Conservation (phyloP, 2,113 vertebrate species). For the Gnathonemus longibarbis region DNA sequence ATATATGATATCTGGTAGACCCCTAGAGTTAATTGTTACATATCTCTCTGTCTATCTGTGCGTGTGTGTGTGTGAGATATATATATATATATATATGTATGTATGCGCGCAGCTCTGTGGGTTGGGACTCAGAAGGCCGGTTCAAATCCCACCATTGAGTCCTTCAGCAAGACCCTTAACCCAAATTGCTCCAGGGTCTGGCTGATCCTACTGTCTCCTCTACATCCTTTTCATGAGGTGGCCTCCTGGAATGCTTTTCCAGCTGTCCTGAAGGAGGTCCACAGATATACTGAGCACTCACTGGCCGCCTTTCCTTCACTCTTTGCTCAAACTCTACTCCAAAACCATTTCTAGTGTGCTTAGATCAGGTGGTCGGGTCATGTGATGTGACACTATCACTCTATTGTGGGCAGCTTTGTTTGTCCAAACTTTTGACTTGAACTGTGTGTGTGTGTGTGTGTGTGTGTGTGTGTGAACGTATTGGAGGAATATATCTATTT, state of each 20-base stretch:
- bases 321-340: neutral
- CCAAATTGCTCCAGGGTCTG: neutral
- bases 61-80: neutral
- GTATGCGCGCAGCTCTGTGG: neutral
- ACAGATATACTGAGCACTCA: neutral
- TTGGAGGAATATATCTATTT: slow-evolving; percentile 9
- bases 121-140: neutral
- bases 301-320: neutral
- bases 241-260: neutral
- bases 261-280: neutral
- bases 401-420: neutral
- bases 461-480: slow-evolving; percentile 2
- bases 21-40: neutral
- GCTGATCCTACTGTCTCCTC: neutral
- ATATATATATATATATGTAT: neutral
- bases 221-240: neutral
- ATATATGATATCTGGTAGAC: neutral
- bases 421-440: neutral
- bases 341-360: neutral
- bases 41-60: neutral
- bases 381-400: neutral
- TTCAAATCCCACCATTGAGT: neutral
- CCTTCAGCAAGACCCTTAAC: neutral
- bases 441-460: slow-evolving; percentile 12
- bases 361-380: neutral